Conservation (phyloP, 2,888 invertebrate genomes). For the Dynastes tityus region DNA sequence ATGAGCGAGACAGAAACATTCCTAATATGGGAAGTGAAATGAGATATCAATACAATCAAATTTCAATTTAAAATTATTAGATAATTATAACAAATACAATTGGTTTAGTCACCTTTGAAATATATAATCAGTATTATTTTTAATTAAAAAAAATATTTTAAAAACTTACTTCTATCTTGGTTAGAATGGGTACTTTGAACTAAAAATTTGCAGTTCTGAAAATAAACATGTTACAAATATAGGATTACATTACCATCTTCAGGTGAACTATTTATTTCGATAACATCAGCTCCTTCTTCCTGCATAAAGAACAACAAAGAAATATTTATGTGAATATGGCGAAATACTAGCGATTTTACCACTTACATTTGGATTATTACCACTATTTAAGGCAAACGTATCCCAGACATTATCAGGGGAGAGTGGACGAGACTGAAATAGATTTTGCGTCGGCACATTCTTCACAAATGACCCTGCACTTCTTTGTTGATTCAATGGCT, state of each 20-base stretch:
- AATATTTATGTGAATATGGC: background rate
- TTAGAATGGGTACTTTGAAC: no score
- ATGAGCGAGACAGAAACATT: no score
- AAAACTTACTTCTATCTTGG: no score
- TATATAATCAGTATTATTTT: no score
- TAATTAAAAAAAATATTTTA: no score
- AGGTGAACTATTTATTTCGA: slow-evolving; percentile 1
- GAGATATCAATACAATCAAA: no score
- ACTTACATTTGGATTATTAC: background rate
- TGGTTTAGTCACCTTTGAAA: no score
- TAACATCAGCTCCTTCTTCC: background rate
- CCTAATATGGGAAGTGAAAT: no score
- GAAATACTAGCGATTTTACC: no score
- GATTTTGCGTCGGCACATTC: background rate
- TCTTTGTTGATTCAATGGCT: background rate
- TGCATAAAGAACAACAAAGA: background rate
- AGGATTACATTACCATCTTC: slow-evolving; percentile 6
- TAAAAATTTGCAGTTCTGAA: background rate
- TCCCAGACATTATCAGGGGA: slow-evolving; percentile 19
- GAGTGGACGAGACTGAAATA: slow-evolving; percentile 2
- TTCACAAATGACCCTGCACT: background rate
- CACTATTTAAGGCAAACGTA: background rate
- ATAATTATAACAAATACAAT: no score
- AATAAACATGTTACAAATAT: background rate
- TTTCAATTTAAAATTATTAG: no score